Evolutionary conservation across 1,140 invertebrate genomes (phyloP).

Genomic region (Leptonema lineaticorne): DNA sequence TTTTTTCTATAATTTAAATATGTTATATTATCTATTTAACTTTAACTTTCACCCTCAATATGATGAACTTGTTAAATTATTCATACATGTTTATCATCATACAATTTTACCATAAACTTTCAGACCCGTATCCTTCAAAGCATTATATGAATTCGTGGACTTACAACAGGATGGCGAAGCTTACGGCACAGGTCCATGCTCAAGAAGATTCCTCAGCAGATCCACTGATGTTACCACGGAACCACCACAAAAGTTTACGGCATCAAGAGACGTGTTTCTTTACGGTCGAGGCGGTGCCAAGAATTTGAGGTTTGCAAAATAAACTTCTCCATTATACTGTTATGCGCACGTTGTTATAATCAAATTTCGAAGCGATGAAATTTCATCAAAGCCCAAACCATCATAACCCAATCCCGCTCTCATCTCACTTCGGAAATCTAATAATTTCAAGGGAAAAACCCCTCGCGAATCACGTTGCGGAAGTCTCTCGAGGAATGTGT

Average conservation of each 20-base stretch:
- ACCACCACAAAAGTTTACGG: conserved; percentile 63
- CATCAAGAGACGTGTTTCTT: conserved; percentile 78
- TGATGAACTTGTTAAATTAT: too few relatives aligned
- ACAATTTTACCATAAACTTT: conserved; percentile 42
- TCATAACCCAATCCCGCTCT: neutral
- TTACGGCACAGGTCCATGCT: conserved; percentile 67
- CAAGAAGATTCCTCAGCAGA: conserved; percentile 66
- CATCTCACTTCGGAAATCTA: neutral
- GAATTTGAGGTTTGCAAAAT: conserved; percentile 69
- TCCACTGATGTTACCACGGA: conserved; percentile 60
- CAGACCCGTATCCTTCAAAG: conserved; percentile 79
- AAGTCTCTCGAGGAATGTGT: neutral
- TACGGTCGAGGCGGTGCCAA: conserved; percentile 80
- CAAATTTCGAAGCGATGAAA: neutral
- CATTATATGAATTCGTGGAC: conserved; percentile 89
- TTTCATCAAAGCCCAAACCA: too few relatives aligned
- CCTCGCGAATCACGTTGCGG: neutral
- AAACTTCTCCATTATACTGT: neutral
- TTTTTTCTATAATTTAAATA: too few relatives aligned
- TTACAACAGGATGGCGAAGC: conserved; percentile 79
- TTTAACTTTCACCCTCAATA: too few relatives aligned
- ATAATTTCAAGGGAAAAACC: neutral
- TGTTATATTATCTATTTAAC: too few relatives aligned
- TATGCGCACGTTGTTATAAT: neutral
- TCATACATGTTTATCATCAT: too few relatives aligned